Percentiles rank a stretch among this genome's conserved stretches.
These are phyloP conservation scores for Lipotes vexillifer DNA, from an alignment of 2,113 vertebrate genomes.

Conservation along the genomic window DNA sequence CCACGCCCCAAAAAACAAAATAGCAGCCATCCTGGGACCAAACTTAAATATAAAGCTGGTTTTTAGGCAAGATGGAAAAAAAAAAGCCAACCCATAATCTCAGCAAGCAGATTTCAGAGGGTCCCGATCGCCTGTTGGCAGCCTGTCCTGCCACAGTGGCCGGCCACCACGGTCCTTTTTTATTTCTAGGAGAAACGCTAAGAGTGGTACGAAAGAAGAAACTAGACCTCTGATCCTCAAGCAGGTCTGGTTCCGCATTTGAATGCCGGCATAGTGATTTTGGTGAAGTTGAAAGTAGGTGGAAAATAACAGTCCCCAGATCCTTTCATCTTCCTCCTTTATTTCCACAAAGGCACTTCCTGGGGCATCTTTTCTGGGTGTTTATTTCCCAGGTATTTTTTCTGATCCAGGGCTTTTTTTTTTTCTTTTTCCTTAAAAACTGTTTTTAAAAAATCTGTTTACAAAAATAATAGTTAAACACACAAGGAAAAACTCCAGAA, in stretches of 20 bases:
- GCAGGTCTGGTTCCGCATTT: neutral
- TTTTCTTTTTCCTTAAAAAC: neutral
- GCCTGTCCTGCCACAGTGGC: neutral
- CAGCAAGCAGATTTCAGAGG: neutral
- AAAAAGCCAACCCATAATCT: neutral
- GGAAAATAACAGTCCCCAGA: neutral
- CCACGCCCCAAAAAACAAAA: neutral
- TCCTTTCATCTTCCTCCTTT: neutral
- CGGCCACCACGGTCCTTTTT: neutral
- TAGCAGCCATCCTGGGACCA: neutral
- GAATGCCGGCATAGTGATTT: neutral
- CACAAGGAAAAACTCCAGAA: neutral
- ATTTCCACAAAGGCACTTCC: neutral
- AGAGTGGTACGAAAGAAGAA: neutral
- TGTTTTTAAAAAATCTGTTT: neutral
- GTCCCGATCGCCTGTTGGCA: neutral
- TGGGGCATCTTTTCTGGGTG: neutral
- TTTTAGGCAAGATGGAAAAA: neutral
- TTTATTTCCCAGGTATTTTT: slow-evolving; percentile 18
- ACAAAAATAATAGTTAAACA: neutral
- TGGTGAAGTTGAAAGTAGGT: neutral
- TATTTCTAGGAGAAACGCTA: neutral
- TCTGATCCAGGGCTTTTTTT: neutral
- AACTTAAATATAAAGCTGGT: neutral
- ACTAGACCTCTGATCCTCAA: neutral